phyloP scores from a whole-genome alignment of 2,113 vertebrate genomes.

The Piaya cayana region DNA sequence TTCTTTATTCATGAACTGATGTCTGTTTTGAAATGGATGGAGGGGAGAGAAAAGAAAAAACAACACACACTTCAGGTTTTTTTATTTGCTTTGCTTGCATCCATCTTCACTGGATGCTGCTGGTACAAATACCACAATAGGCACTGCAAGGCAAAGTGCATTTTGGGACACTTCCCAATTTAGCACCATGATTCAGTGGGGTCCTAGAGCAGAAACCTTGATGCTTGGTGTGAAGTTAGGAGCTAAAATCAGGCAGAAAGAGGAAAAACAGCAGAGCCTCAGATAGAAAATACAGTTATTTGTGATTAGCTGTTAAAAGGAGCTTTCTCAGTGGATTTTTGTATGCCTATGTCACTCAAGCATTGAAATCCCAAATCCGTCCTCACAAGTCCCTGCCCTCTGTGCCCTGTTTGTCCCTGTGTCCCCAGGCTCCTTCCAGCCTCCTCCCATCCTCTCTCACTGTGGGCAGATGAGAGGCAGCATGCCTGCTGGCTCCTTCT shows the following conservation, averaged over 20 bases:
- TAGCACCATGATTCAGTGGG: neutral
- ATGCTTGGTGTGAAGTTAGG: neutral
- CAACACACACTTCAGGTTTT: neutral
- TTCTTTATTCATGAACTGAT: conserved; percentile 42
- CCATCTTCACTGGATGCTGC: neutral
- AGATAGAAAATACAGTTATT: neutral
- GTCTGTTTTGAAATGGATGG: conserved; percentile 8
- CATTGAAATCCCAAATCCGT: neutral
- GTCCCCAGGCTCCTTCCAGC: neutral
- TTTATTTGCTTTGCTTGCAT: neutral
- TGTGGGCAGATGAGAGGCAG: neutral
- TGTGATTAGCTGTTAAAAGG: neutral
- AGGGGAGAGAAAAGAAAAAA: neutral
- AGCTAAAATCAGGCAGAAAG: neutral
- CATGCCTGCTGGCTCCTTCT: neutral
- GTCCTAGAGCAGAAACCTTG: neutral
- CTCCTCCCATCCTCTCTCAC: neutral
- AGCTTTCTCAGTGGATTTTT: neutral
- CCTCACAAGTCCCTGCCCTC: neutral
- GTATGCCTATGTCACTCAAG: neutral
- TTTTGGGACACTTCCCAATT: neutral
- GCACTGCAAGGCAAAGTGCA: neutral
- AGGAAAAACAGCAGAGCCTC: neutral
- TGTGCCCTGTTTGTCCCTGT: neutral
- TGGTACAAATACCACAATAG: neutral